Evolutionary conservation across 2,113 vertebrate species (phyloP), one percentile per base, ranked within the genome.

Genomic region (Psilopsiagon aymara): DNA sequence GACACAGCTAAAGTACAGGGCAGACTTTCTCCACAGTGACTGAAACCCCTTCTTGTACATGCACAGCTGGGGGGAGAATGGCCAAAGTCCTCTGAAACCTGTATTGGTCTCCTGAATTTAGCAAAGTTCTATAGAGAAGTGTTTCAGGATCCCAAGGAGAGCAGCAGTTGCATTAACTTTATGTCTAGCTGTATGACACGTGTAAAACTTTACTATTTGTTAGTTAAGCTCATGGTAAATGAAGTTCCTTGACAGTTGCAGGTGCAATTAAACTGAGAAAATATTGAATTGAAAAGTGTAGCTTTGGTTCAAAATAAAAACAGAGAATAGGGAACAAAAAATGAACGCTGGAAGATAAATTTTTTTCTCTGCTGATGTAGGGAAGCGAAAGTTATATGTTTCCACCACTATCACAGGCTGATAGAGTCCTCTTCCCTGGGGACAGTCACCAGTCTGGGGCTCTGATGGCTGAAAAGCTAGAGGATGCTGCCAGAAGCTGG

Each of bases 11-110:
- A 41, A 21, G 14, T 68, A 71, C 19, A 68, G 18, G 31, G 27
- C 52, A 73, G 33, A 25, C n/a, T 76, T 82, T 62, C 51, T 86
- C 69, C 31, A 52, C 15, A 92, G 57, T 13, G 9, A 10, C 21
- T 60, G 47, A 41, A 89, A 82, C 19, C 11, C 31, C 39, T 87
- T 73, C 21, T 18, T 57, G 5, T 9, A 35, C 5, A 7, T 24
- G 24, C 7, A 9, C 0, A 0, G 24, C 31, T 80, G 23, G 43
- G 57, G 29, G 18, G n/a, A 59, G 8, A 16, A 27, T 2, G 28
- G 43, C 28, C 43, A 53, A 24, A 79, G 29, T 67, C 21, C 12
- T 18, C 31, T 4, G 2, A 82, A 85, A n/a, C 23, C 19, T 28
- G 12, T 28, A 25, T 7, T 49, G n/a, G 31, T 71, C 39, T 93